phyloP scores from a whole-genome alignment of 1,140 invertebrate species.

The Drosophila bifasciata region DNA sequence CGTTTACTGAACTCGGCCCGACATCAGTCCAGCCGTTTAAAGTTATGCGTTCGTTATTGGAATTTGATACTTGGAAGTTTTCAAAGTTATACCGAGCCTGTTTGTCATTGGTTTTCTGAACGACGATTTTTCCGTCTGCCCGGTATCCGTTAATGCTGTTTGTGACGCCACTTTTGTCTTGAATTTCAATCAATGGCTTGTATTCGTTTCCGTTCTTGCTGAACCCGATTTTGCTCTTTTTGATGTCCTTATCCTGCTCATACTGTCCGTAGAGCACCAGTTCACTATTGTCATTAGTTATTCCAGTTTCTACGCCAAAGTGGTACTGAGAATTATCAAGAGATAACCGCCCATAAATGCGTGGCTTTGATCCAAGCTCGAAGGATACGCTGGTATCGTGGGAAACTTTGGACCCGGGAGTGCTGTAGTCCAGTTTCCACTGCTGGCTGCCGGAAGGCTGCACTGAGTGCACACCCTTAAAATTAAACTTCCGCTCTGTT shows the following conservation, averaged over 20 bases:
- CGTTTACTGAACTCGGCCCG: constrained; percentile 20
- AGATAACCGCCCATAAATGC: constrained; percentile 48
- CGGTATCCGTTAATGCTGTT: constrained; percentile 84
- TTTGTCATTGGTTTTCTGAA: constrained; percentile 84
- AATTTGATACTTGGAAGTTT: constrained; percentile 85
- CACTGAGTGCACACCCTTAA: constrained; percentile 73
- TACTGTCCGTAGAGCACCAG: constrained; percentile 84
- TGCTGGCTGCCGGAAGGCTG: constrained; percentile 43
- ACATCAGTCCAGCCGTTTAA: constrained; percentile 85
- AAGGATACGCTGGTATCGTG: constrained; percentile 84
- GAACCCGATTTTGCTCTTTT: constrained; percentile 87
- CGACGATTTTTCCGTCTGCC: constrained; percentile 86
- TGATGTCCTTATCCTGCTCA: constrained; percentile 86
- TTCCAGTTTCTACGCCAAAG: constrained; percentile 65
- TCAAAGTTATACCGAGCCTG: constrained; percentile 86
- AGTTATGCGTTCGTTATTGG: constrained; percentile 83
- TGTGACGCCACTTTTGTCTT: constrained; percentile 85
- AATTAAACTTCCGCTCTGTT: constrained; percentile 85
- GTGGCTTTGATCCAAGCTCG: constrained; percentile 62
- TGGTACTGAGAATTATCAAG: constrained; percentile 65
- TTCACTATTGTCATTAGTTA: constrained; percentile 65
- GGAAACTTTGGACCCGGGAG: constrained; percentile 87
- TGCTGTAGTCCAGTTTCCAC: constrained; percentile 88
- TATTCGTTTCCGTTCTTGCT: constrained; percentile 86
- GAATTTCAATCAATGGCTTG: constrained; percentile 88